A percentile compares a stretch with the other conserved stretches of the same genome.
phyloP scores from a whole-genome alignment of 2,797 vertebrate species.

The Macropodus opercularis region DNA sequence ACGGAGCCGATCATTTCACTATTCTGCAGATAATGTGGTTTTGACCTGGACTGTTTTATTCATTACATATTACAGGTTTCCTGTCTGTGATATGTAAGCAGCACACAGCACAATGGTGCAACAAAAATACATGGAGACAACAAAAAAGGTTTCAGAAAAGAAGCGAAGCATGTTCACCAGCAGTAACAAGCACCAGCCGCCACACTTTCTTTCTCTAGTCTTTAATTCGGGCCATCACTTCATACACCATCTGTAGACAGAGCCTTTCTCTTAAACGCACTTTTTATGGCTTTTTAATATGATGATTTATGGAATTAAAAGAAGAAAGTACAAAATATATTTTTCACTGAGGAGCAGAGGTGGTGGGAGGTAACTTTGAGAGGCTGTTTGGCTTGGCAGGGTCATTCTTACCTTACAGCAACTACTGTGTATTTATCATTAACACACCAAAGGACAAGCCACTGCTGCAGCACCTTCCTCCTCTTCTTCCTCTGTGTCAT shows the following conservation, averaged over 20 bases:
- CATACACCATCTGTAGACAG: constrained; percentile 17
- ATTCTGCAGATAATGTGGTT: constrained; percentile 4
- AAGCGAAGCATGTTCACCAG: not conserved
- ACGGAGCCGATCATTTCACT: constrained; percentile 6
- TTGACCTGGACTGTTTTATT: not conserved
- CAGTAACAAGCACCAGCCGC: constrained; percentile 30
- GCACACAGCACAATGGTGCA: too few species aligned
- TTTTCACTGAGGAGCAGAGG: not conserved
- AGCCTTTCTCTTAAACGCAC: not conserved
- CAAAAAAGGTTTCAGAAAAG: not conserved
- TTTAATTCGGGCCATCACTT: constrained; percentile 60
- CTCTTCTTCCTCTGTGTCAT: not conserved
- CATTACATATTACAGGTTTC: not conserved
- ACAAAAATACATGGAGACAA: not conserved
- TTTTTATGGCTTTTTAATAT: constrained; percentile 30
- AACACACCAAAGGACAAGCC: constrained; percentile 2
- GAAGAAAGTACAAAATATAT: constrained; percentile 7
- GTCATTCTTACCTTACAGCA: constrained; percentile 20
- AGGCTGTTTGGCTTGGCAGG: not conserved
- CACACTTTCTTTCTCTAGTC: constrained; percentile 22
- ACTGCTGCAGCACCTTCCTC: constrained; percentile 4
- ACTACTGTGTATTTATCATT: constrained; percentile 12
- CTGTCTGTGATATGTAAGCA: not conserved
- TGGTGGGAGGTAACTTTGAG: constrained; percentile 17
- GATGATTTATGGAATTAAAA: not conserved